Percentiles rank a stretch among this genome's conserved stretches.
These are phyloP conservation scores for Ametastegia equiseti DNA, from an alignment of 2,888 invertebrate genomes.

Conservation along the genomic window DNA sequence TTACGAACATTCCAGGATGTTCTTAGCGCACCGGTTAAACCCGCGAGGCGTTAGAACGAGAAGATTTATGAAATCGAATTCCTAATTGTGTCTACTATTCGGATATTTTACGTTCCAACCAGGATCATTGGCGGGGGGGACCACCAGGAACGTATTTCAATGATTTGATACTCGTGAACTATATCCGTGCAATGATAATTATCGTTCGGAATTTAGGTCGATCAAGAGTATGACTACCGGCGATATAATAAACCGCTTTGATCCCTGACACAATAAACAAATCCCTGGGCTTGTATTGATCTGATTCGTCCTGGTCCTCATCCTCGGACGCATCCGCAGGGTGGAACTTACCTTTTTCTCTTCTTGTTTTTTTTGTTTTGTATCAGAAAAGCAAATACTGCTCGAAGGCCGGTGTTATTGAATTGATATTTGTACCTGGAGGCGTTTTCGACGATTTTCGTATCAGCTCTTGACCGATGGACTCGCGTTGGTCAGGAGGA, in stretches of 20 bases:
- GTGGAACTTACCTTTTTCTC: constrained; percentile 15
- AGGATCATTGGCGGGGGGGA: neutral
- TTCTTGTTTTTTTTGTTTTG: too few relatives aligned
- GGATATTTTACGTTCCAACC: neutral
- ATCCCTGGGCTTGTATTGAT: constrained; percentile 28
- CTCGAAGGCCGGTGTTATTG: constrained; percentile 6
- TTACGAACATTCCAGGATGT: constrained; percentile 66
- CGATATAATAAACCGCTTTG: constrained; percentile 18
- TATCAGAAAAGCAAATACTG: constrained; percentile 27
- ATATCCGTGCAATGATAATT: neutral
- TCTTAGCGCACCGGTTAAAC: constrained; percentile 52
- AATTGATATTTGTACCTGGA: constrained; percentile 29
- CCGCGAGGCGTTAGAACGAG: neutral
- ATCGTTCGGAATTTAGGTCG: constrained; percentile 14
- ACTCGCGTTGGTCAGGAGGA: constrained; percentile 15
- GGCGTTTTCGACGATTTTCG: constrained; percentile 1
- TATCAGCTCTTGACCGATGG: too few relatives aligned
- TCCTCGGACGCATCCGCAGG: constrained; percentile 14
- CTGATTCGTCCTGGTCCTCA: constrained; percentile 13
- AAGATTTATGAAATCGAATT: constrained; percentile 41
- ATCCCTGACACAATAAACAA: constrained; percentile 34
- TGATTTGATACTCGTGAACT: neutral
- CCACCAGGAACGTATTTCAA: neutral
- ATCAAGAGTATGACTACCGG: neutral
- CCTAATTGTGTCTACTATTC: constrained; percentile 20